Evolutionary conservation across 2,113 vertebrate species (phyloP).

Genomic region (Ctenomys sociabilis): DNA sequence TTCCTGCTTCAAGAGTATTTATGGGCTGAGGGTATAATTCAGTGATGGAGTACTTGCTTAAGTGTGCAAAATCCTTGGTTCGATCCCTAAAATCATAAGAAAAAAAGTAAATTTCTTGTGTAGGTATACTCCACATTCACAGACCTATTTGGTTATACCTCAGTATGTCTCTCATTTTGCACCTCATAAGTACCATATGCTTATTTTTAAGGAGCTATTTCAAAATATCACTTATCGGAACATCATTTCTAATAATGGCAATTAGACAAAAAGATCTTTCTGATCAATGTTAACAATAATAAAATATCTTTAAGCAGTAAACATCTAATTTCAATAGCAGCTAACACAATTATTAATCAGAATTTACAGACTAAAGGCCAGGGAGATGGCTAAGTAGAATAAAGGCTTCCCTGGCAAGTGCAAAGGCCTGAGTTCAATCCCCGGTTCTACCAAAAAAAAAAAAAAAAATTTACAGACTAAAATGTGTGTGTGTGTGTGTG

Average conservation of each 20-base stretch:
- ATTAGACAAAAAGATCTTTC: conserved; percentile 34
- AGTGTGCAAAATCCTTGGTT: neutral
- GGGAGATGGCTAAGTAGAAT: too few species aligned
- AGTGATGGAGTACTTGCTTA: neutral
- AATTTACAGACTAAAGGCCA: neutral
- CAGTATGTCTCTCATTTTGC: conserved; percentile 25
- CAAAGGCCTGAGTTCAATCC: too few species aligned
- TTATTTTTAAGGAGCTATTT: conserved; percentile 57
- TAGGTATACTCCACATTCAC: conserved; percentile 1
- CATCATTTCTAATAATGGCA: conserved; percentile 5
- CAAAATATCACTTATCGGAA: conserved; percentile 40
- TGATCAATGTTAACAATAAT: conserved; percentile 23
- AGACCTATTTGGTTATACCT: neutral
- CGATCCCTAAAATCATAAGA: neutral
- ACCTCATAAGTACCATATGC: neutral
- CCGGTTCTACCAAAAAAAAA: too few species aligned
- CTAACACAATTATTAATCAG: conserved; percentile 3
- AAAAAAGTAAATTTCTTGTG: neutral
- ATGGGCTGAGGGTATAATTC: neutral
- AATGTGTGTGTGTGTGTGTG: too few species aligned
- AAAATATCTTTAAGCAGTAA: conserved; percentile 32
- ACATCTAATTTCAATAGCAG: neutral
- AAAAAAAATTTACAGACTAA: conserved; percentile 29
- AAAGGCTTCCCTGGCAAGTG: too few species aligned
- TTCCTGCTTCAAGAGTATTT: conserved; percentile 13